Conservation (phyloP, 2,888 invertebrate species). For the Agriotes lineatus region DNA sequence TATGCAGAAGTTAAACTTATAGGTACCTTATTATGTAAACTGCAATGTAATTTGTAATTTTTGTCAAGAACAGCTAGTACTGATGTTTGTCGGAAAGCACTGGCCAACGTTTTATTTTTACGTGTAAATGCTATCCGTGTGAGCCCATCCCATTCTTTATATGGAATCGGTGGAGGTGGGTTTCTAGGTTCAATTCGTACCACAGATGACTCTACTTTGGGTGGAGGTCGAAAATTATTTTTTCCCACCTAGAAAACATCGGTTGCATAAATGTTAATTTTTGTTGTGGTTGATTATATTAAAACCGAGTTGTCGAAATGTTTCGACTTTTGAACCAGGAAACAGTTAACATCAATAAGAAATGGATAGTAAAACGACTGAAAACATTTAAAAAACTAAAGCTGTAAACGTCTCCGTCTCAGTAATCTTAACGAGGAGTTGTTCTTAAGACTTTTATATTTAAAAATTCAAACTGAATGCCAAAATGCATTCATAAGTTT, state of each 20-base stretch:
- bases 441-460: too few relatives aligned
- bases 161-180: conserved; percentile 96
- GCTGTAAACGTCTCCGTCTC: too few relatives aligned
- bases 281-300: background rate
- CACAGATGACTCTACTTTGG: conserved; percentile 98
- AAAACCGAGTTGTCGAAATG: background rate
- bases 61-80: conserved; percentile 88
- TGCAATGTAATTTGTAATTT: conserved; percentile 91
- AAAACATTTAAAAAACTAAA: too few relatives aligned
- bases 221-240: conserved; percentile 98
- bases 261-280: background rate
- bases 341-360: too few relatives aligned
- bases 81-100: conserved; percentile 88
- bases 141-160: conserved; percentile 98
- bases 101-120: conserved; percentile 96
- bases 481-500: too few relatives aligned
- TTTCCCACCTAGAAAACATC: conserved; percentile 83
- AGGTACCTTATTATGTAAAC: conserved; percentile 83
- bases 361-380: too few relatives aligned
- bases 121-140: conserved; percentile 94
- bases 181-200: conserved; percentile 97
- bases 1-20: background rate
- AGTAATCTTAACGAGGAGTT: too few relatives aligned
- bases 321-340: too few relatives aligned
- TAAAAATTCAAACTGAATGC: too few relatives aligned